A percentile compares a stretch with the other conserved stretches of the same genome.
Evolutionary conservation across 2,888 invertebrate species (phyloP).

Genomic region (Miltochrista miniata): DNA sequence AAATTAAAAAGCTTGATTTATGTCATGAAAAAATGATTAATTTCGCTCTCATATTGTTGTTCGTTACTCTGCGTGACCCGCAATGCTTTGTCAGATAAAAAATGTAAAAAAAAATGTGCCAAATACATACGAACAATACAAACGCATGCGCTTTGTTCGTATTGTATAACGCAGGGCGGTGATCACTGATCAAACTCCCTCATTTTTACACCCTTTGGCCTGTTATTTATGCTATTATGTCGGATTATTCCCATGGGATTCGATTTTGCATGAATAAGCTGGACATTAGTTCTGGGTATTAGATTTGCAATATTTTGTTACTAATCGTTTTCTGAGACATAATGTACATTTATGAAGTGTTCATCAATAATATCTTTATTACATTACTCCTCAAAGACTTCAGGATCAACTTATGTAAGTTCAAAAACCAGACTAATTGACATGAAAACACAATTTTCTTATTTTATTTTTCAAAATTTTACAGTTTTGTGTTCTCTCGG

Average conservation of each 20-base stretch:
- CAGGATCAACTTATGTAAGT: too few species aligned
- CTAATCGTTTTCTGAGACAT: too few species aligned
- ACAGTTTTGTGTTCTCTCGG: too few species aligned
- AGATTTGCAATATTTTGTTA: slow-evolving; percentile 9
- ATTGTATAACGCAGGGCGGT: slow-evolving; percentile 54
- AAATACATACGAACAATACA: slow-evolving; percentile 56
- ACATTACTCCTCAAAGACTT: too few species aligned
- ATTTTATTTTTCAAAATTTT: too few species aligned
- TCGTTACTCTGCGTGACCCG: slow-evolving; percentile 62
- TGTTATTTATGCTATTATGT: slow-evolving; percentile 46
- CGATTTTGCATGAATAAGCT: slow-evolving; percentile 26
- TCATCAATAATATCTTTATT: too few species aligned
- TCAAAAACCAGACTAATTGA: too few species aligned
- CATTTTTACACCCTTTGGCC: slow-evolving; percentile 42
- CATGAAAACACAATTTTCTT: too few species aligned
- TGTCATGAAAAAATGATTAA: slow-evolving; percentile 57
- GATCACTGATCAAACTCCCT: slow-evolving; percentile 48
- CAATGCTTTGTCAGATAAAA: slow-evolving; percentile 57
- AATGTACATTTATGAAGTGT: too few species aligned
- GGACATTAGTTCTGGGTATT: slow-evolving; percentile 34
- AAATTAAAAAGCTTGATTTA: slow-evolving; percentile 40
- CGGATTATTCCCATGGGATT: slow-evolving; percentile 54
- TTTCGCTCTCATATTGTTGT: slow-evolving; percentile 70
- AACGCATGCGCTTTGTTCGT: slow-evolving; percentile 58
- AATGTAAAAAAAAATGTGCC: slow-evolving; percentile 49